phyloP scores from a whole-genome alignment of 2,113 vertebrate species.

The Campylorhamphus procurvoides region DNA sequence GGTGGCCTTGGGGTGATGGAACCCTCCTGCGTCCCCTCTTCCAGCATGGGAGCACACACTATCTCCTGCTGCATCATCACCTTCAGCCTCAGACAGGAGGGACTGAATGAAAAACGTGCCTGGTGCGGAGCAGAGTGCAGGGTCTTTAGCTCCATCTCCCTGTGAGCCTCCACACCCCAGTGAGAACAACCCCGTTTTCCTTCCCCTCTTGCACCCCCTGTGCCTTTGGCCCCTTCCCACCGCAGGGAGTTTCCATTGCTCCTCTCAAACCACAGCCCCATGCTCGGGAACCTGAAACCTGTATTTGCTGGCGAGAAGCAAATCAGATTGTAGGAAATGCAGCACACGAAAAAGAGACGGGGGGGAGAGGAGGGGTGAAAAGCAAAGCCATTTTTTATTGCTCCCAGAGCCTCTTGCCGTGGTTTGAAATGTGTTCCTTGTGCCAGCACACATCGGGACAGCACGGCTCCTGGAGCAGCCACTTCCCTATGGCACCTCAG shows the following conservation, averaged over 20 bases:
- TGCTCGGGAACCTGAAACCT: slow-evolving; percentile 28
- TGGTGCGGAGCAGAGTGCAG: rapidly evolving
- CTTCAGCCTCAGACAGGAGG: neutral
- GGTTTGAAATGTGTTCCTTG: neutral
- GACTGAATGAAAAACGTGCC: rapidly evolving
- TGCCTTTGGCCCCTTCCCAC: slow-evolving; percentile 16
- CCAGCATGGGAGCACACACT: neutral
- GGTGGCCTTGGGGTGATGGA: neutral
- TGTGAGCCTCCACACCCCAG: neutral
- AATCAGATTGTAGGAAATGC: slow-evolving; percentile 37
- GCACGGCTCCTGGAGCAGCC: neutral
- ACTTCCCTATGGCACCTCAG: neutral
- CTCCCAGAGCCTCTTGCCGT: neutral
- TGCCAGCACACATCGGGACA: neutral
- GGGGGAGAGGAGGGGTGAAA: neutral
- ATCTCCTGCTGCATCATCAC: neutral
- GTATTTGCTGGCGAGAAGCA: neutral
- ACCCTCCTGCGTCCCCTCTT: neutral
- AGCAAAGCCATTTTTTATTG: neutral
- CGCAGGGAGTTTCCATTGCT: slow-evolving; percentile 3
- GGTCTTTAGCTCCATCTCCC: neutral
- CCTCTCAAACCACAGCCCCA: slow-evolving; percentile 40
- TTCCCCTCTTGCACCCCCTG: neutral
- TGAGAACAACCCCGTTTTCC: neutral
- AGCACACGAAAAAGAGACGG: neutral